A percentile compares a stretch with the other conserved stretches of the same genome.
Evolutionary conservation across 2,888 invertebrate species (phyloP).

Genomic region (Rotaria magnacalcarata): DNA sequence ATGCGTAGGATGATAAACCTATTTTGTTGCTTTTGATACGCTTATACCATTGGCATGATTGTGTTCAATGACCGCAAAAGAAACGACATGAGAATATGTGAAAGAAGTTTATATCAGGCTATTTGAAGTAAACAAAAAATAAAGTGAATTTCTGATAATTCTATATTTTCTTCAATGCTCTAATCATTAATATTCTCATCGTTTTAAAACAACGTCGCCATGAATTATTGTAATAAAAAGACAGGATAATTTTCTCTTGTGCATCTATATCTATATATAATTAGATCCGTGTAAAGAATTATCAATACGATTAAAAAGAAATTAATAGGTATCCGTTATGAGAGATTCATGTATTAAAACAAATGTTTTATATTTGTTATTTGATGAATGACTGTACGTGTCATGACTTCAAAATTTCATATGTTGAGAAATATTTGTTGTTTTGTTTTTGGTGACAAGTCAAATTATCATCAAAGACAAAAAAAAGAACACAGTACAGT

Average conservation of each 20-base stretch:
- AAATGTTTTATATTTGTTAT: neutral
- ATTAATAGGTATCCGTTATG: neutral
- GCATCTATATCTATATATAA: neutral
- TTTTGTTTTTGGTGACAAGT: neutral
- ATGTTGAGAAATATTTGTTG: neutral
- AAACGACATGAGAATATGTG: too few species aligned
- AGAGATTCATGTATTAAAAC: neutral
- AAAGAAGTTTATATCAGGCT: too few species aligned
- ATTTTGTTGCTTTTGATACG: too few species aligned
- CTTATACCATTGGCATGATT: too few species aligned
- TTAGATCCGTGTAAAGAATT: neutral
- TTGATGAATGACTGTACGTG: neutral
- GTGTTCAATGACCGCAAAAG: too few species aligned
- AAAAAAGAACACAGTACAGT: too few species aligned
- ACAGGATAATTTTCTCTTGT: neutral
- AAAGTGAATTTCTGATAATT: neutral
- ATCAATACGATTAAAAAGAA: neutral
- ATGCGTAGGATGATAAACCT: too few species aligned
- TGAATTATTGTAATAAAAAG: neutral
- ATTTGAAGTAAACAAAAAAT: neutral
- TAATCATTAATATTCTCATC: neutral
- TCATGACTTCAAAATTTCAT: neutral
- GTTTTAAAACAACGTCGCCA: neutral
- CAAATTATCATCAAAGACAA: too few species aligned
- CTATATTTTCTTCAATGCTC: neutral